These are phyloP conservation scores for Calephelis virginiensis DNA, from an alignment of 1,140 invertebrate genomes.

Conservation along the genomic window DNA sequence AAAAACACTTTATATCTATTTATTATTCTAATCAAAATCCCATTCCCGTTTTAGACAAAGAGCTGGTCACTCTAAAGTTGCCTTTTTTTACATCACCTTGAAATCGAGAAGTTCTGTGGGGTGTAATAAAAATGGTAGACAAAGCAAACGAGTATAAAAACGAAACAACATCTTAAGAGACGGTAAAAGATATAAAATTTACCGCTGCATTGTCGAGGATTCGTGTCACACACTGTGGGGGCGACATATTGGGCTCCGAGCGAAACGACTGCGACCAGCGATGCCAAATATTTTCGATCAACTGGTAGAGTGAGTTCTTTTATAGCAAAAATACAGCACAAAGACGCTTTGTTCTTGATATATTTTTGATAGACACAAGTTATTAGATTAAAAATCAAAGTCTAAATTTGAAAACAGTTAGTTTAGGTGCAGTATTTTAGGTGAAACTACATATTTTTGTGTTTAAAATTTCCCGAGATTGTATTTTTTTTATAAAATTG, in stretches of 20 bases:
- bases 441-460: too few species aligned
- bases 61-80: neutral
- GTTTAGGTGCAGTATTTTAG: too few species aligned
- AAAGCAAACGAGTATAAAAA: slow-evolving; percentile 28
- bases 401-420: too few species aligned
- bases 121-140: slow-evolving; percentile 22
- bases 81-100: slow-evolving; percentile 18
- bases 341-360: neutral
- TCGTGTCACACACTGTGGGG: slow-evolving; percentile 35
- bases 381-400: too few species aligned
- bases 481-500: too few species aligned
- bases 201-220: slow-evolving; percentile 43
- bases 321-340: neutral
- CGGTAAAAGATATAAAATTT: slow-evolving; percentile 37
- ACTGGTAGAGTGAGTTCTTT: neutral
- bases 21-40: too few species aligned
- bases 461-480: too few species aligned
- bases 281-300: slow-evolving; percentile 27
- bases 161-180: slow-evolving; percentile 25
- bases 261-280: slow-evolving; percentile 40
- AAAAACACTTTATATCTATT: too few species aligned
- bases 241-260: slow-evolving; percentile 49
- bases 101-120: slow-evolving; percentile 29
- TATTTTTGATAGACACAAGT: neutral
- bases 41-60: too few species aligned